These are phyloP conservation scores for Brienomyrus longianalis DNA, from an alignment of 2,113 vertebrate genomes.

Conservation along the genomic window DNA sequence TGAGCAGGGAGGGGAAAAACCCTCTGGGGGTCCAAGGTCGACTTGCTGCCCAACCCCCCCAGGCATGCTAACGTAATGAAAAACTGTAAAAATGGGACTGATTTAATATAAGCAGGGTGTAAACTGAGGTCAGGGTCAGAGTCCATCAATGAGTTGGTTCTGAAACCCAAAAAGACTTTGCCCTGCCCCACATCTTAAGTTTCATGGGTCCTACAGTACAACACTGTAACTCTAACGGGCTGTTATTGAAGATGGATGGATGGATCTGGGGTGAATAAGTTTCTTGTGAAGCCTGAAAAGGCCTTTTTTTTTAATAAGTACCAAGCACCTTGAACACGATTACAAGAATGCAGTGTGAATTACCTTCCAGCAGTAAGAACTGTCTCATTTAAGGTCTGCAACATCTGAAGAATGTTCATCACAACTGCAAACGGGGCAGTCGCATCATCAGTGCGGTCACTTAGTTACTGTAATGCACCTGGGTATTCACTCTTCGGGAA, in stretches of 20 bases:
- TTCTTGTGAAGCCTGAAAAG: background rate
- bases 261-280: background rate
- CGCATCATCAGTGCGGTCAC: background rate
- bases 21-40: background rate
- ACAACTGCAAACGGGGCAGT: background rate
- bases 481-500: background rate
- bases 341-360: background rate
- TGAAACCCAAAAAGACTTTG: background rate
- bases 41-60: background rate
- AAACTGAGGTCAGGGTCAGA: background rate
- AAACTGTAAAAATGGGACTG: background rate
- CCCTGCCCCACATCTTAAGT: background rate
- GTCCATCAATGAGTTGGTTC: background rate
- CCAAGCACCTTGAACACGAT: background rate
- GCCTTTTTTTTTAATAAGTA: background rate
- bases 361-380: background rate
- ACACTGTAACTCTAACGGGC: background rate
- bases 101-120: background rate
- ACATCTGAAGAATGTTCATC: background rate
- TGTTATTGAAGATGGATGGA: background rate
- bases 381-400: background rate
- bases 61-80: background rate
- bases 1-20: background rate
- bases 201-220: background rate
- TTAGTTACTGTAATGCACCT: background rate